These are phyloP conservation scores for Zenarchopterus dispar DNA, from an alignment of 2,797 vertebrate genomes.

Conservation along the genomic window DNA sequence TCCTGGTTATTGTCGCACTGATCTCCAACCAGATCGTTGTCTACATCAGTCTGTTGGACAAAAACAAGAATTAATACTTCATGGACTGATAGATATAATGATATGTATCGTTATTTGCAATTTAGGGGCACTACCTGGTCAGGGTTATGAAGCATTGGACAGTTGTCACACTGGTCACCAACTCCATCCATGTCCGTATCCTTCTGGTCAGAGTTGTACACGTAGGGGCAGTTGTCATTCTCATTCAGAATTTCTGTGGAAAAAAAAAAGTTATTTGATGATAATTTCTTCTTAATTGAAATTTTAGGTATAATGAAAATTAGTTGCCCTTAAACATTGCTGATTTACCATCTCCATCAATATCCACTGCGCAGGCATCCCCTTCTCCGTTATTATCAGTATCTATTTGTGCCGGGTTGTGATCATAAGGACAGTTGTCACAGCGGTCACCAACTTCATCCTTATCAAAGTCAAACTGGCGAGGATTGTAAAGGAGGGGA, in stretches of 20 bases:
- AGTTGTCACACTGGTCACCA: slow-evolving; percentile 98
- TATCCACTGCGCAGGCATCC: slow-evolving; percentile 94
- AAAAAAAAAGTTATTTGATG: not conserved
- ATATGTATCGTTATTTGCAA: not conserved
- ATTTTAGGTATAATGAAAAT: not conserved
- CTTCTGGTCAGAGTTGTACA: slow-evolving; percentile 95
- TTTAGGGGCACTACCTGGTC: slow-evolving; percentile 85
- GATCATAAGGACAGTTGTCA: slow-evolving; percentile 96
- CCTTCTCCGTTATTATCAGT: slow-evolving; percentile 95
- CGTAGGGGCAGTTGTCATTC: slow-evolving; percentile 93
- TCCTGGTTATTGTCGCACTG: slow-evolving; percentile 97
- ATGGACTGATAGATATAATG: not conserved
- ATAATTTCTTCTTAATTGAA: not conserved
- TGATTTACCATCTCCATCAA: slow-evolving; percentile 96
- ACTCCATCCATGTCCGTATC: slow-evolving; percentile 96
- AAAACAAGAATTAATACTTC: slow-evolving; percentile 8
- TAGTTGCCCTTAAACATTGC: not conserved
- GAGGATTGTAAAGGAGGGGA: slow-evolving; percentile 94
- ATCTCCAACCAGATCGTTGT: slow-evolving; percentile 96
- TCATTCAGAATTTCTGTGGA: slow-evolving; percentile 91
- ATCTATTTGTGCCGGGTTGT: slow-evolving; percentile 96
- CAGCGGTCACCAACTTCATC: slow-evolving; percentile 97
- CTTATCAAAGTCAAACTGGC: slow-evolving; percentile 96
- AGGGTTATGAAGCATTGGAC: slow-evolving; percentile 94
- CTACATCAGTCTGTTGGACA: slow-evolving; percentile 85